These are phyloP conservation scores for Spatula versicolor DNA, from an alignment of 2,797 vertebrate species.

Conservation along the genomic window DNA sequence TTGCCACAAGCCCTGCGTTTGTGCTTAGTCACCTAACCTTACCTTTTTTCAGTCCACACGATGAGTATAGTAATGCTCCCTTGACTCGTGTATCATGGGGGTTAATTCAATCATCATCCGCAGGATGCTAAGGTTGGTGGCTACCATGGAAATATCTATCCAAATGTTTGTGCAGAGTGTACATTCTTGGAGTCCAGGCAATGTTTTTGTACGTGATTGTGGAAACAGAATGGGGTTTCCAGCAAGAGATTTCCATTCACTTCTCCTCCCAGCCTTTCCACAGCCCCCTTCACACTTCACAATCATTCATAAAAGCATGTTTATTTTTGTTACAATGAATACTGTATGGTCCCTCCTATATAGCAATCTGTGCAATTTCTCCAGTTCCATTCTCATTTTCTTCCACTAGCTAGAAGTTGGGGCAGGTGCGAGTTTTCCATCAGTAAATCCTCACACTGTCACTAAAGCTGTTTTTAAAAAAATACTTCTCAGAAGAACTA, in stretches of 20 bases:
- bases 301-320: background rate
- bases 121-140: background rate
- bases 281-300: background rate
- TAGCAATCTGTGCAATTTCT: background rate
- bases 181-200: background rate
- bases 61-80: background rate
- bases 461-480: background rate
- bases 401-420: background rate
- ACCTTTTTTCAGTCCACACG: background rate
- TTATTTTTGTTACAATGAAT: background rate
- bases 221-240: conserved; percentile 10
- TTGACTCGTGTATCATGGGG: background rate
- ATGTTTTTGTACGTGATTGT: background rate
- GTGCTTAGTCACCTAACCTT: background rate
- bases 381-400: background rate
- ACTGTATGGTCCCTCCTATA: background rate
- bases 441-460: background rate
- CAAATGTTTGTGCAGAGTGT: background rate
- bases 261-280: background rate
- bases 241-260: background rate
- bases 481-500: background rate
- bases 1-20: background rate
- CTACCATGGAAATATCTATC: background rate
- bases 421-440: background rate
- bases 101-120: background rate